Conservation (phyloP, 2,113 vertebrate genomes). For the Takifugu flavidus region DNA sequence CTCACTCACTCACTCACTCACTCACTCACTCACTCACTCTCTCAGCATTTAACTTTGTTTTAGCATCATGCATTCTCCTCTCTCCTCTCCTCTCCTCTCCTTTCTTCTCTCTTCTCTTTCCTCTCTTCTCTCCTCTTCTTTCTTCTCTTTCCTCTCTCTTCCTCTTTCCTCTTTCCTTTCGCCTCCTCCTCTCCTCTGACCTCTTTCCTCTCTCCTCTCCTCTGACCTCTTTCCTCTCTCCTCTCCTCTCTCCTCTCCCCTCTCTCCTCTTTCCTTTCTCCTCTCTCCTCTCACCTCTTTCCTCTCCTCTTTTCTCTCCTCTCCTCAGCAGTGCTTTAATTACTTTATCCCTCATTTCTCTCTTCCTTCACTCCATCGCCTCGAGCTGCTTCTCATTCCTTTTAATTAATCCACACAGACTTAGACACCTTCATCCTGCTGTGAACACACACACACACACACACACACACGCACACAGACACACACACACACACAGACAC, state of each 20-base stretch:
- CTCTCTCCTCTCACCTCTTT: conserved; percentile 52
- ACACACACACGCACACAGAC: conserved; percentile 14
- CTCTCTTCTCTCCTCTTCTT: too few species aligned
- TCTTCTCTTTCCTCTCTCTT: too few species aligned
- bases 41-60: conserved; percentile 19
- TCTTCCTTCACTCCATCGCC: conserved; percentile 63
- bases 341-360: conserved; percentile 60
- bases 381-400: conserved; percentile 62
- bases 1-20: too few species aligned
- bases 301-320: conserved; percentile 46
- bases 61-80: conserved; percentile 45
- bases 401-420: conserved; percentile 75
- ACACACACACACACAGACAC: conserved; percentile 12
- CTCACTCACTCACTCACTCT: neutral
- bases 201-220: conserved; percentile 55
- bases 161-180: neutral
- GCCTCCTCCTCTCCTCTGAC: conserved; percentile 49
- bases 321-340: conserved; percentile 55
- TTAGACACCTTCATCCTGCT: conserved; percentile 64
- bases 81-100: conserved; percentile 11
- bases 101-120: too few species aligned
- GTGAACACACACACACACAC: conserved; percentile 31
- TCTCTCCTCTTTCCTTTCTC: neutral
- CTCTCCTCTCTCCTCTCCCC: neutral
- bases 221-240: neutral